Conservation (phyloP, 1,140 invertebrate genomes). For the Sitophilus oryzae region DNA sequence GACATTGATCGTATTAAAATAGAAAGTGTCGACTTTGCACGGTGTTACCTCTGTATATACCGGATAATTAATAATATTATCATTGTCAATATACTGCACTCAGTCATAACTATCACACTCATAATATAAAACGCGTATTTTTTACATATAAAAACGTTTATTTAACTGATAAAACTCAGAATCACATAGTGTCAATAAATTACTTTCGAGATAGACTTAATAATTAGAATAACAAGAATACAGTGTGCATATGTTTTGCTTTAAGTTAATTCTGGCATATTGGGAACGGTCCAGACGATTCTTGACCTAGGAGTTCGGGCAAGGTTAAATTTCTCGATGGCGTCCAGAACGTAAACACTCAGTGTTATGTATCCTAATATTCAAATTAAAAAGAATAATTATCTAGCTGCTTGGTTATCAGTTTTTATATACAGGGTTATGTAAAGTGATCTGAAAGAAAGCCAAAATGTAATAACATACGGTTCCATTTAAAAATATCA, state of each 20-base stretch:
- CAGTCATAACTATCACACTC: background rate
- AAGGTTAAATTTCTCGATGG: conserved; percentile 21
- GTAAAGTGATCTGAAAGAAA: too few species aligned
- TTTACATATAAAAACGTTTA: too few species aligned
- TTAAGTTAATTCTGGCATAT: conserved; percentile 20
- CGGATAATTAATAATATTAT: too few species aligned
- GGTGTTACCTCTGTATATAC: too few species aligned
- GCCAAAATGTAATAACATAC: too few species aligned
- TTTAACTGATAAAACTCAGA: too few species aligned
- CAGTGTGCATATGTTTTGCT: too few species aligned
- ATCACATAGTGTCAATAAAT: too few species aligned
- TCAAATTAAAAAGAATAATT: conserved; percentile 17
- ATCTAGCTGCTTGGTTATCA: background rate
- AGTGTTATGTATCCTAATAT: conserved; percentile 25
- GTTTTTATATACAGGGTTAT: background rate
- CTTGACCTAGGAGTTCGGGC: conserved; percentile 20
- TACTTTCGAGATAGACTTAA: too few species aligned
- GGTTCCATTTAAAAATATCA: too few species aligned
- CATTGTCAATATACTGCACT: too few species aligned
- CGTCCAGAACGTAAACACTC: conserved; percentile 23
- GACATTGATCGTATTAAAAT: background rate
- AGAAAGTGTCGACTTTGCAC: background rate
- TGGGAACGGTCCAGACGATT: conserved; percentile 28
- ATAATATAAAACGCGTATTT: background rate
- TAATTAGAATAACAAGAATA: too few species aligned